These are phyloP conservation scores for Marronus borbonicus DNA, from an alignment of 2,888 invertebrate species.

Conservation along the genomic window DNA sequence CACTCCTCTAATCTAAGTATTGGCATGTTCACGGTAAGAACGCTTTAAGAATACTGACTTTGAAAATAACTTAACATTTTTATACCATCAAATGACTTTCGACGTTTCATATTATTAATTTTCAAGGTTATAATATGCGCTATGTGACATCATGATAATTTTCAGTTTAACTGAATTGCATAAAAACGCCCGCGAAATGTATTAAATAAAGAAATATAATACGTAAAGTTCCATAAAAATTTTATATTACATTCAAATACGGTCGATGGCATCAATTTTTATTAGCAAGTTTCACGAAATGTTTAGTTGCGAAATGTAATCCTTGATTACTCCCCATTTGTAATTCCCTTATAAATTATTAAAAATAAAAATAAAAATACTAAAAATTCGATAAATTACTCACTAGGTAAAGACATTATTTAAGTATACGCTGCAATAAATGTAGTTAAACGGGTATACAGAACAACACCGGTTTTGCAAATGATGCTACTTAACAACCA, in stretches of 20 bases:
- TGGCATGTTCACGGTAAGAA: constrained; percentile 7
- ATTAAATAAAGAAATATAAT: neutral
- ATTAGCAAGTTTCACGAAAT: too few species aligned
- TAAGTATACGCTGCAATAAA: neutral
- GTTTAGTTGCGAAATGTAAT: too few species aligned
- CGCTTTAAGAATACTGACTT: neutral
- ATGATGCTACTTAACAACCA: too few species aligned
- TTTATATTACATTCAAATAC: neutral
- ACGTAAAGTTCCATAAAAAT: neutral
- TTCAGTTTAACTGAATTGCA: constrained; percentile 5
- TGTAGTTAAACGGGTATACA: too few species aligned
- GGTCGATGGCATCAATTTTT: neutral
- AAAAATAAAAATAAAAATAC: too few species aligned
- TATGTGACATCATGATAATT: neutral
- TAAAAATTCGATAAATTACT: neutral
- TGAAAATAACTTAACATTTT: constrained; percentile 9
- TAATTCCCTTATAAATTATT: too few species aligned
- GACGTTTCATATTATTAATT: constrained; percentile 3
- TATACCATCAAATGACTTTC: constrained; percentile 10
- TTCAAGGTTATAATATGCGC: constrained; percentile 23
- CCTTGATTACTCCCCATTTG: too few species aligned
- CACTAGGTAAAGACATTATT: constrained; percentile 2
- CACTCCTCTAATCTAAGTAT: constrained; percentile 10
- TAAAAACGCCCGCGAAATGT: neutral
- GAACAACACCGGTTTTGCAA: too few species aligned